phyloP scores from a whole-genome alignment of 2,888 invertebrate genomes.

The Apotomis betuletana region DNA sequence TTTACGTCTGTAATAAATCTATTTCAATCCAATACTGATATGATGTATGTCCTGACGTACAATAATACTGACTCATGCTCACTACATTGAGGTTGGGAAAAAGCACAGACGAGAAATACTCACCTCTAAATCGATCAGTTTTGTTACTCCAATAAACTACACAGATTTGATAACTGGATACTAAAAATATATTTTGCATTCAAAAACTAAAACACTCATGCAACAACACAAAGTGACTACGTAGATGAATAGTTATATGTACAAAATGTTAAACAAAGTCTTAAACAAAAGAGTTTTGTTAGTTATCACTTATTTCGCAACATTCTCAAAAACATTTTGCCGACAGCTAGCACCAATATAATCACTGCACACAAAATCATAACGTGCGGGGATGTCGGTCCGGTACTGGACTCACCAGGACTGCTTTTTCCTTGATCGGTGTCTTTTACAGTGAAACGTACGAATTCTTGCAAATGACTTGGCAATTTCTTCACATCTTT shows the following conservation, averaged over 20 bases:
- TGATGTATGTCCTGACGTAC: constrained; percentile 37
- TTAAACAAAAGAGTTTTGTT: constrained; percentile 50
- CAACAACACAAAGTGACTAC: constrained; percentile 57
- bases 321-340: constrained; percentile 71
- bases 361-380: constrained; percentile 79
- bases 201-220: constrained; percentile 59
- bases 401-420: constrained; percentile 75
- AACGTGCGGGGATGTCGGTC: constrained; percentile 76
- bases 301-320: constrained; percentile 65
- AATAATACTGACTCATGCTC: constrained; percentile 42
- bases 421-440: constrained; percentile 81
- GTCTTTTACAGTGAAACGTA: constrained; percentile 84
- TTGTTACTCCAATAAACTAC: constrained; percentile 22
- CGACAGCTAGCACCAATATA: constrained; percentile 73
- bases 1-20: constrained; percentile 40
- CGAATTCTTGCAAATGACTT: constrained; percentile 91
- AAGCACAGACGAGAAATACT: constrained; percentile 33
- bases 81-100: constrained; percentile 19
- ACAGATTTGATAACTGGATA: constrained; percentile 23
- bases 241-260: constrained; percentile 15
- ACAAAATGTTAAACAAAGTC: constrained; percentile 42
- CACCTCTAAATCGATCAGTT: constrained; percentile 24
- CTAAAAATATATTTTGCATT: constrained; percentile 35
- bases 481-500: constrained; percentile 87
- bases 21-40: constrained; percentile 35